Conservation (phyloP, 2,797 vertebrate genomes). For the Pseudomugil tenellus region DNA sequence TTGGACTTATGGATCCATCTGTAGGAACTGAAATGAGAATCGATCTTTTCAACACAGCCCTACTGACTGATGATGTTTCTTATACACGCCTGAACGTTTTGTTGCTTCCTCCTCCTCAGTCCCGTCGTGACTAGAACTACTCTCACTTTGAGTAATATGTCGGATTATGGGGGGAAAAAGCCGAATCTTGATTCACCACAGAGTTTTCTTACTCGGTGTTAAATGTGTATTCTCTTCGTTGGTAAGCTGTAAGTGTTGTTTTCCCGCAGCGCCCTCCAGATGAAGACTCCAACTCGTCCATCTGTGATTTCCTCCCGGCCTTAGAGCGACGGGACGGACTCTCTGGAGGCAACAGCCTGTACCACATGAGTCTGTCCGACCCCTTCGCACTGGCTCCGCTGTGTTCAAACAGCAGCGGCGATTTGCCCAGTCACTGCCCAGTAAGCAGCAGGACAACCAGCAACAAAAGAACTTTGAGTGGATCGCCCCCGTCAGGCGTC, state of each 20-base stretch:
- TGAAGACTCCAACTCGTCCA: conserved; percentile 56
- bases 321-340: conserved; percentile 69
- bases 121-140: too few relatives aligned
- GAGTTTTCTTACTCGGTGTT: too few relatives aligned
- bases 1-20: too few relatives aligned
- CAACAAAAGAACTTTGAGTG: conserved; percentile 86
- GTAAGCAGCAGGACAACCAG: conserved; percentile 77
- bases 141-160: too few relatives aligned
- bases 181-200: too few relatives aligned
- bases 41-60: too few relatives aligned
- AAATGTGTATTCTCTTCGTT: not conserved
- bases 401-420: conserved; percentile 41
- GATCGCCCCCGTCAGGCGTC: conserved; percentile 67
- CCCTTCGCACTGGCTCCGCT: conserved; percentile 39
- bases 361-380: conserved; percentile 48
- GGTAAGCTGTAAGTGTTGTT: not conserved
- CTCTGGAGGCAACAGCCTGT: conserved; percentile 64
- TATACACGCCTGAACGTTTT: too few relatives aligned
- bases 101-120: too few relatives aligned
- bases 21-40: too few relatives aligned
- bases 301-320: conserved; percentile 68
- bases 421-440: conserved; percentile 29
- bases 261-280: conserved; percentile 54
- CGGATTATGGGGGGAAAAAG: too few relatives aligned
- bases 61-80: too few relatives aligned